Conservation (phyloP, 2,888 invertebrate genomes). For the Acanthosepion pharaonis region DNA sequence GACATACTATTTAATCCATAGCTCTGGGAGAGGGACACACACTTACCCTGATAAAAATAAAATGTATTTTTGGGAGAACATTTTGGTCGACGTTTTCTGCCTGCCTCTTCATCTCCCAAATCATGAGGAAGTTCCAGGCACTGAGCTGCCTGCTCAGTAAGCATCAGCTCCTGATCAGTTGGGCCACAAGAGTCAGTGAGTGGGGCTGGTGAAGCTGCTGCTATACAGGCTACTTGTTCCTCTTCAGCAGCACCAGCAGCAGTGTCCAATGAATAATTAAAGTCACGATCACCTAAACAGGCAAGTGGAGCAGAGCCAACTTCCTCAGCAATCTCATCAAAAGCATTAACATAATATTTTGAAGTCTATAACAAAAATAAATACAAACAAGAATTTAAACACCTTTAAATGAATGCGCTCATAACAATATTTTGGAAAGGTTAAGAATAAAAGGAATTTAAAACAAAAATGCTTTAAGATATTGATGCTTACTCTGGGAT, state of each 20-base stretch:
- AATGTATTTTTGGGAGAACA: slow-evolving; percentile 73
- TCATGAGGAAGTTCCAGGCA: slow-evolving; percentile 71
- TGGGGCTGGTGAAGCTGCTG: not conserved
- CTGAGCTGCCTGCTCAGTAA: slow-evolving; percentile 74
- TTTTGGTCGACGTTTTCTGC: slow-evolving; percentile 52
- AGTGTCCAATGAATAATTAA: slow-evolving; percentile 65
- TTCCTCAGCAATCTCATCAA: not conserved
- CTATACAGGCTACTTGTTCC: slow-evolving; percentile 47
- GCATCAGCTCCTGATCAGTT: slow-evolving; percentile 54
- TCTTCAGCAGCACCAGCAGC: slow-evolving; percentile 64
- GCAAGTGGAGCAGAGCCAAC: not conserved
- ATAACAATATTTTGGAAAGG: not conserved
- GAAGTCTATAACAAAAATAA: not conserved
- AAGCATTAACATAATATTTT: not conserved
- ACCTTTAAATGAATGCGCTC: not conserved
- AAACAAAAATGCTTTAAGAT: not conserved
- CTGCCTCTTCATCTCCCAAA: slow-evolving; percentile 47
- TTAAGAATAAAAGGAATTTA: not conserved
- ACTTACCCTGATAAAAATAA: slow-evolving; percentile 89
- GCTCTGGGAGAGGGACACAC: not conserved
- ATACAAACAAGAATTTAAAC: not conserved
- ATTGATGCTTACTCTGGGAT: not conserved
- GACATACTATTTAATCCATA: too few relatives aligned
- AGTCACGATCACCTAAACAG: not conserved
- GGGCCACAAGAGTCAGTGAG: slow-evolving; percentile 15